Conservation (phyloP, 2,888 invertebrate genomes). For the Diarsia dahlii region DNA sequence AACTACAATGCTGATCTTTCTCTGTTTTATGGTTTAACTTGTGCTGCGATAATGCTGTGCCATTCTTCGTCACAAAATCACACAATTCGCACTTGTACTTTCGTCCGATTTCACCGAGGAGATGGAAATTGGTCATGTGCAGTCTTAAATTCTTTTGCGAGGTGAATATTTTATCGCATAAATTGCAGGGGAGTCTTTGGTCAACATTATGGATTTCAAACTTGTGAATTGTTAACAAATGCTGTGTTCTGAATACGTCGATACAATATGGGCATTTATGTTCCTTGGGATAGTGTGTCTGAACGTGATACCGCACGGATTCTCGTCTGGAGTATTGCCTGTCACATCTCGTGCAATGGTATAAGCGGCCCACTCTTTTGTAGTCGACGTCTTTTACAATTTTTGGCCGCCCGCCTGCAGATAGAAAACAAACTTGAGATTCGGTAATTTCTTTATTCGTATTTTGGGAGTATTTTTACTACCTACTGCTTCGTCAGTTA, state of each 20-base stretch:
- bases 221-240: slow-evolving; percentile 77
- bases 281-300: slow-evolving; percentile 76
- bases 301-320: slow-evolving; percentile 75
- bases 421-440: slow-evolving; percentile 62
- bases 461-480: no score
- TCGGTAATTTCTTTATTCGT: no score
- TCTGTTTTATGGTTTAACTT: slow-evolving; percentile 83
- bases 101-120: slow-evolving; percentile 82
- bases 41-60: slow-evolving; percentile 79
- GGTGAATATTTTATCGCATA: slow-evolving; percentile 80
- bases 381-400: slow-evolving; percentile 75
- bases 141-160: slow-evolving; percentile 73
- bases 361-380: slow-evolving; percentile 69
- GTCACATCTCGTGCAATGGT: slow-evolving; percentile 75
- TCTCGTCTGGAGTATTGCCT: slow-evolving; percentile 71
- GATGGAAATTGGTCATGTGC: slow-evolving; percentile 82
- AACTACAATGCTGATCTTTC: slow-evolving; percentile 84
- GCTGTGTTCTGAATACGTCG: slow-evolving; percentile 74
- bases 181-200: slow-evolving; percentile 80
- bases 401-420: slow-evolving; percentile 69
- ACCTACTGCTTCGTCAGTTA: no score
- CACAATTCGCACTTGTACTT: slow-evolving; percentile 79
- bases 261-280: slow-evolving; percentile 74
- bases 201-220: slow-evolving; percentile 79
- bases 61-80: slow-evolving; percentile 81